Evolutionary conservation across 2,113 vertebrate species (phyloP).

Genomic region (Hydropotes inermis): DNA sequence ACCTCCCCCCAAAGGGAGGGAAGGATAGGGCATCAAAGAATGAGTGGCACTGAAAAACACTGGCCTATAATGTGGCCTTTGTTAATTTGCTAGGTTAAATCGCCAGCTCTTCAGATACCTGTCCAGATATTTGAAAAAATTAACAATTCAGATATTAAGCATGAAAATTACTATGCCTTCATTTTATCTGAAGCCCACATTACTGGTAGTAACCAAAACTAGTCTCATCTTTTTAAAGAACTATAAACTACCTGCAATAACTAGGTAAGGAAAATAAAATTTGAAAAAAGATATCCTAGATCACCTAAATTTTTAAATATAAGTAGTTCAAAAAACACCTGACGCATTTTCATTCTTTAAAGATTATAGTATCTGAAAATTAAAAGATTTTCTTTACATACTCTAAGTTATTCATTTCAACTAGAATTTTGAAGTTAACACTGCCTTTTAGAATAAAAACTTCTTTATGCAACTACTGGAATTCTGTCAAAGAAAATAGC

Average conservation of each 20-base stretch:
- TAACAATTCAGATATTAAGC: background rate
- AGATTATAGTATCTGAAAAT: background rate
- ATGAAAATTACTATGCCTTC: background rate
- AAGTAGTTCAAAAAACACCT: constrained; percentile 16
- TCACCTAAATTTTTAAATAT: background rate
- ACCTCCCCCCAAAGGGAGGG: background rate
- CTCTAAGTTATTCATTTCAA: background rate
- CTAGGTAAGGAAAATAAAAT: background rate
- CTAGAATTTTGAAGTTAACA: background rate
- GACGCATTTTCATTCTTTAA: background rate
- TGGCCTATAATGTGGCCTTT: background rate
- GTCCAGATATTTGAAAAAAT: background rate
- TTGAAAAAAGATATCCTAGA: background rate
- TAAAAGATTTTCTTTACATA: background rate
- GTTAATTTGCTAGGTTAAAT: background rate
- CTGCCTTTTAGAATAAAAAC: constrained; percentile 8
- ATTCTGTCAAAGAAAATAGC: background rate
- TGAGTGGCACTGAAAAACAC: background rate
- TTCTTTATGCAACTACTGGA: background rate
- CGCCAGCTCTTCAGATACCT: background rate
- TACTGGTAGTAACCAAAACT: background rate
- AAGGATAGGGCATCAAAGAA: background rate
- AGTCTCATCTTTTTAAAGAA: background rate
- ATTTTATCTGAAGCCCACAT: background rate
- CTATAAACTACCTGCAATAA: background rate